Percentiles rank a stretch among this genome's conserved stretches.
These are phyloP conservation scores for Drosophila atripex DNA, from an alignment of 2,888 invertebrate genomes.

Conservation along the genomic window DNA sequence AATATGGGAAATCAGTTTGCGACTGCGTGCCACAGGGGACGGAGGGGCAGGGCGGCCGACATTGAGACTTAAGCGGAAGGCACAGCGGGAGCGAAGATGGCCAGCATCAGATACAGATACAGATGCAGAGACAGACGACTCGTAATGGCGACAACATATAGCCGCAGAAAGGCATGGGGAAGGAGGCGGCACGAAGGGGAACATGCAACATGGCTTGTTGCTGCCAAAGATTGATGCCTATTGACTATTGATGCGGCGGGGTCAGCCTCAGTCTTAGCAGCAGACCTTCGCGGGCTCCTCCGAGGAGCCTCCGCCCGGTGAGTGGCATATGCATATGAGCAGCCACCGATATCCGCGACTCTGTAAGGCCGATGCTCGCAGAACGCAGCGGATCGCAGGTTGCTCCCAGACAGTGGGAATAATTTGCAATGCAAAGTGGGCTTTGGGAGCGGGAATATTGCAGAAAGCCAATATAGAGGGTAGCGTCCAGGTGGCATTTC, in stretches of 20 bases:
- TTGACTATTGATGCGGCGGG: constrained; percentile 71
- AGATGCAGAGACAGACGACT: constrained; percentile 50
- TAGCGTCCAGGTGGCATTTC: neutral
- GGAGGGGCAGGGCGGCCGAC: constrained; percentile 43
- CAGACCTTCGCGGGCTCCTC: neutral
- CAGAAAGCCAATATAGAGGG: neutral
- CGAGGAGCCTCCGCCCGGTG: constrained; percentile 12
- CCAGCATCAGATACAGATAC: constrained; percentile 81
- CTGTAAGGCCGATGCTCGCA: constrained; percentile 74
- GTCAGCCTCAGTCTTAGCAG: constrained; percentile 23
- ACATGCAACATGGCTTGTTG: constrained; percentile 46
- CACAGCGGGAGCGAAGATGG: constrained; percentile 83
- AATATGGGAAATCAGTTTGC: constrained; percentile 84
- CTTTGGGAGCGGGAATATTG: neutral
- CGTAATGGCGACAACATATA: constrained; percentile 74
- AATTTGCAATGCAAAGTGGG: constrained; percentile 72
- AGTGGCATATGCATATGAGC: constrained; percentile 56
- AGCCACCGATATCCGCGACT: constrained; percentile 57
- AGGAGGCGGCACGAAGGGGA: neutral
- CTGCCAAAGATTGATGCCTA: constrained; percentile 51
- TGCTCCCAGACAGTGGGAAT: constrained; percentile 39
- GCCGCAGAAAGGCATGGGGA: constrained; percentile 14
- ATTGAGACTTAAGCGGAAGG: constrained; percentile 79
- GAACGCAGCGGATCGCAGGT: constrained; percentile 63
- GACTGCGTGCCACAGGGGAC: constrained; percentile 73